Base-by-base conservation (phyloP, 2,113 vertebrate genomes). In the Nycticorax nycticorax region DNA sequence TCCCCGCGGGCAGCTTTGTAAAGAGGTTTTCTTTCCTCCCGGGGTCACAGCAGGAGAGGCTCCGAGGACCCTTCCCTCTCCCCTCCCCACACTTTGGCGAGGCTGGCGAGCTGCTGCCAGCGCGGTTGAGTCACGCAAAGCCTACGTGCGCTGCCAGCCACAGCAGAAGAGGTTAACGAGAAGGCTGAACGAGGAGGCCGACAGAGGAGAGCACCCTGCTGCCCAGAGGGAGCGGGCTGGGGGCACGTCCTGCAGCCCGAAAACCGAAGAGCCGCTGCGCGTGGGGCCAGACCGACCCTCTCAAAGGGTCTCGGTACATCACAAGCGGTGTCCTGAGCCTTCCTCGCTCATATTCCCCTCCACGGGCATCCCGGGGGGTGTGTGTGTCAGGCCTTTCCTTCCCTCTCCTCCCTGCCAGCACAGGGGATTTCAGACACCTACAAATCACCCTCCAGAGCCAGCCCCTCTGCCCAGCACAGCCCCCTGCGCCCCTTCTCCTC, bases 381-480 rank as follows among this genome's bases (percentile, higher is more conserved):
- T n/a, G n/a, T n/a, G n/a, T n/a, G 82, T 35, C 90, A 43, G 66
- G 87, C 59, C 76, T 57, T 37, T 52, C 68, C 30, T n/a, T 45
- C 59, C 55, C 57, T 39, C 59, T 24, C 33, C 71, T 26, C 21
- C 71, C 27, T 22, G 19, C 66, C 67, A 24, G 75, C 93, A n/a
- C 57, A 19, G 64, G 78, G 67, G 39, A 56, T 64, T 74, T 55
- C 68, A 78, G 26, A 32, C 60, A 47, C 55, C 63, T 45, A 32
- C 3, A 66, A 55, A 79, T 66, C 86, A 14, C 64, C 76, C 59
- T 39, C 57, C 47, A 8, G 59, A 64, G 62, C 12, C 26, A 26
- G 63, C 45, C 93, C 96, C 95, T 89, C 91, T 68, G 67, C 96
- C 77, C 47, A 64, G 94, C 52, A 12, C 81, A 95, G 96, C 95